Evolutionary conservation across 2,113 vertebrate species (phyloP).

Genomic region (Myiopsitta monachus): DNA sequence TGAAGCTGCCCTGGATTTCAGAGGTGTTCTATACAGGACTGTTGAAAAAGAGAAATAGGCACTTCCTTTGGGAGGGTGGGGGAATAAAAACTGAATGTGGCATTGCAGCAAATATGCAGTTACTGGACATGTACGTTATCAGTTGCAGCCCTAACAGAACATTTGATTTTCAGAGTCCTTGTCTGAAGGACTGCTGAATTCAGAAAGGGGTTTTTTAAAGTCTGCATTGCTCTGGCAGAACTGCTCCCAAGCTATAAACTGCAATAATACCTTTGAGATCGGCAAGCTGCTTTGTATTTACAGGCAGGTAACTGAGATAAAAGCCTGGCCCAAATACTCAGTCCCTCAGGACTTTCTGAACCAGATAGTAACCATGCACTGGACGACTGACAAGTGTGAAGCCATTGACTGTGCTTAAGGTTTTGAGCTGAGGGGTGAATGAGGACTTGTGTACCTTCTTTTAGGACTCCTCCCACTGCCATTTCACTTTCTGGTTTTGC

Average conservation of each 20-base stretch:
- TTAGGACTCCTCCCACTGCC: not conserved
- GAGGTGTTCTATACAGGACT: not conserved
- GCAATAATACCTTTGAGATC: slow-evolving; percentile 30
- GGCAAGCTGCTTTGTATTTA: slow-evolving; percentile 11
- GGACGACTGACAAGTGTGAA: not conserved
- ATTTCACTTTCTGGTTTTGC: not conserved
- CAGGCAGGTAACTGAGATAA: not conserved
- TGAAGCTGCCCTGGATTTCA: not conserved
- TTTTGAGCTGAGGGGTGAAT: not conserved
- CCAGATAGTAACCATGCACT: not conserved
- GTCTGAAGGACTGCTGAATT: not conserved
- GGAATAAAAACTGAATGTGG: not conserved
- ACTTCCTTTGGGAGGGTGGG: not conserved
- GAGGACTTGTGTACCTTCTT: not conserved
- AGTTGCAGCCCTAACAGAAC: not conserved
- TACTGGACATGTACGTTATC: not conserved
- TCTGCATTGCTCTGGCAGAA: not conserved
- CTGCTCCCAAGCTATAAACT: not conserved
- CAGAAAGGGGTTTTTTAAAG: not conserved
- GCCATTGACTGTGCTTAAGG: not conserved
- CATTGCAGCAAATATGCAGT: not conserved
- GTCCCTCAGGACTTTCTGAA: not conserved
- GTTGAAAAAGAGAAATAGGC: not conserved
- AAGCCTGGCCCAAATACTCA: not conserved
- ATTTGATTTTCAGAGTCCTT: not conserved